phyloP scores from a whole-genome alignment of 2,888 invertebrate genomes.

The Thereva nobilitata region DNA sequence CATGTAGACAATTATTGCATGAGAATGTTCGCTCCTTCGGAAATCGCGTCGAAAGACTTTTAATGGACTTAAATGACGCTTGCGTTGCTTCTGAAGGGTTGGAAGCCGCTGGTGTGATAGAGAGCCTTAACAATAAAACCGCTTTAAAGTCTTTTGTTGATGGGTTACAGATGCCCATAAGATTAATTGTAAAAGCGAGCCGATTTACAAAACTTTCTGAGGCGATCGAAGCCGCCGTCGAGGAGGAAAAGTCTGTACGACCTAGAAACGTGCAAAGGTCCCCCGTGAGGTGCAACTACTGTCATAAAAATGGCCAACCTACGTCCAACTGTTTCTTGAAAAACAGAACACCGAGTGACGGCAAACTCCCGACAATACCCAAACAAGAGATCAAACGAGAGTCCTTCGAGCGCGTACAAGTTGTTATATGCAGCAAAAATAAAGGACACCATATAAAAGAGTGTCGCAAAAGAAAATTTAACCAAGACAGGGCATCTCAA shows the following conservation, averaged over 20 bases:
- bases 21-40: too few relatives aligned
- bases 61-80: slow-evolving; percentile 10
- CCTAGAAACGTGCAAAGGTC: too few relatives aligned
- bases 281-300: background rate
- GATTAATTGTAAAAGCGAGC: slow-evolving; percentile 25
- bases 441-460: slow-evolving; percentile 10
- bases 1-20: too few relatives aligned
- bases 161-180: slow-evolving; percentile 9
- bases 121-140: slow-evolving; percentile 18
- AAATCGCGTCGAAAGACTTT: slow-evolving; percentile 5
- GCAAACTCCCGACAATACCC: too few relatives aligned
- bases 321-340: background rate
- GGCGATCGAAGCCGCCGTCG: slow-evolving; percentile 24
- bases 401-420: background rate
- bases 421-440: slow-evolving; percentile 11
- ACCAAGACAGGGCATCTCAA: background rate
- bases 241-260: slow-evolving; percentile 15
- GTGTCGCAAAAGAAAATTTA: slow-evolving; percentile 2
- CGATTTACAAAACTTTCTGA: slow-evolving; percentile 17
- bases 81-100: slow-evolving; percentile 14
- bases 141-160: slow-evolving; percentile 24
- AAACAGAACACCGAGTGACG: background rate
- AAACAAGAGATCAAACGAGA: background rate
- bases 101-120: background rate
- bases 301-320: background rate